Evolutionary conservation across 2,113 vertebrate genomes (phyloP), one percentile per base, ranked within the genome.

Genomic region (Misgurnus mizolepis): DNA sequence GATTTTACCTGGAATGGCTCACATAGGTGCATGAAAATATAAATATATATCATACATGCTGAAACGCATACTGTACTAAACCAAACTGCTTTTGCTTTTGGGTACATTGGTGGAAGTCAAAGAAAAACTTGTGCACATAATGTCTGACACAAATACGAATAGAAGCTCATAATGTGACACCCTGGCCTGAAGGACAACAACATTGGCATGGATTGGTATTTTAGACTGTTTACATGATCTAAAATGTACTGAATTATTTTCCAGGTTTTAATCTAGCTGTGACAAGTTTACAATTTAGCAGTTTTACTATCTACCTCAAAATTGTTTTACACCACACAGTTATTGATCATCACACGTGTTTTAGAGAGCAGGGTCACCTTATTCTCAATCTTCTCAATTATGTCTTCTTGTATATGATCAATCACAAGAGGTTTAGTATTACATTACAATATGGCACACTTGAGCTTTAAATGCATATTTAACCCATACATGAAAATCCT

Each of bases 251-350:
- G 27, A 27, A 71, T 75, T n/a, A 75, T 78, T 58, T 74, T 67
- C 56, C 45, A 56, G 22, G 39, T 73, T 83, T 79, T 75, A 83
- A 68, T 83, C 69, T 50, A 53, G 60, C n/a, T n/a, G 62, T 80
- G 81, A 67, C 62, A 68, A 15, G 1, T 67, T 68, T 27, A 79
- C 67, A 74, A 77, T 73, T 75, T 41, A 79, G 50, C 40, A 7
- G 34, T n/a, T 22, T 22, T 22, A 22, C 9, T 14, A 41, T 78
- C 58, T 75, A 62, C 58, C 50, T 70, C 58, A 18, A 78, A 73
- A 78, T 6, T 45, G 39, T 10, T 18, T 77, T 71, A 41, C 60
- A 77, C 55, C 79, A 45, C 12, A 58, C 14, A 50, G 17, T 39
- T 79, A 79, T 75, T 55, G 64, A 75, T 34, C 2, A 47, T 70